Base-by-base conservation (phyloP, 2,113 vertebrate species). In the Orthonyx spaldingii region DNA sequence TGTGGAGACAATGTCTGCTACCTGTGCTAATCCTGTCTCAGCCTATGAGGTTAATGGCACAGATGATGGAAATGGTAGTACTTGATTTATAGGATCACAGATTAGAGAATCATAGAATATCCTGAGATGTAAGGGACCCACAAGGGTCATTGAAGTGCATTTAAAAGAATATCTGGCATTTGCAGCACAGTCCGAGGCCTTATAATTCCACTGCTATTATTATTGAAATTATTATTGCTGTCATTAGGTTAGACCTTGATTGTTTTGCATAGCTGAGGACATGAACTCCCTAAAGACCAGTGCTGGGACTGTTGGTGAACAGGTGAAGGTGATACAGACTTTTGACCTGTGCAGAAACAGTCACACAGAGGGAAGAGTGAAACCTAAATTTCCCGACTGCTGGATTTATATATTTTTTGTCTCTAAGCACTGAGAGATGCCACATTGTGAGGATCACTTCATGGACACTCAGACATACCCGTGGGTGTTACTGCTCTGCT, bases 401-500 rank as follows among this genome's bases (percentile, higher is more conserved):
- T 77, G 24, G 4, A 6, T 46, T 39, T 18, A n/a, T n/a, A n/a
- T 18, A n/a, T 24, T 13, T 44, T 13, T 19, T 1, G 4, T 9
- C 9, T 75, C 42, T 6, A 33, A 50, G 21, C 21, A 27, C 44
- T 46, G 49, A 82, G 60, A 47, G 24, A 20, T 15, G 39, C 14
- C 35, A 13, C 0, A 0, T n/a, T 35, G 32, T 63, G 37, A 87
- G 41, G 37, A 49, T 57, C 5, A 5, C 32, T 80, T 89, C 0
- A 1, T 8, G 55, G 55, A 37, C 28, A 42, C 9, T 16, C 24
- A 16, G 63, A 18, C 10, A 13, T 41, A 21, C 4, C 23, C 8
- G 12, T 0, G 3, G 30, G 33, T 17, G 35, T 64, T 52, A 27
- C 30, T 60, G 39, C 53, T 69, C 33, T 93, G 39, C 41, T 91